Base-by-base conservation (phyloP, 2,113 vertebrate genomes). In the Cettia cetti region DNA sequence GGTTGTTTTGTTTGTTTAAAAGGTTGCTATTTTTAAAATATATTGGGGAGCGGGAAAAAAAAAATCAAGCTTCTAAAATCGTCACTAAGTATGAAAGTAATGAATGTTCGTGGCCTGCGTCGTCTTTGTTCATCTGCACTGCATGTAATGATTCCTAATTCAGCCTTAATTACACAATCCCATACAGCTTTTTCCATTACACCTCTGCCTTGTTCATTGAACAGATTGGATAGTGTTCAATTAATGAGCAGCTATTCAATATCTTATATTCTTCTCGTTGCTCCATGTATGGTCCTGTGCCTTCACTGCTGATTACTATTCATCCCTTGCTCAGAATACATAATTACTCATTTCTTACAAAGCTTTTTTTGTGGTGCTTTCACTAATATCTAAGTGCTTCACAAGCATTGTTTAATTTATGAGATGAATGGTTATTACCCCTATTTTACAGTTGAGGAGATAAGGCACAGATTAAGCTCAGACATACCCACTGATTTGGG, bases 181-280 rank as follows among this genome's bases (percentile, higher is more conserved):
- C 75, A 74, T 79, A 89, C 69, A 82, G 40, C 39, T 69, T 91
- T 71, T 94, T 92, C 87, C 15, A 59, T 84, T 83, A 91, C 74
- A 94, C 57, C 81, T 89, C 61, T 95, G 77, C 84, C 70, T 92
- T 82, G 57, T 83, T 95, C 80, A 80, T 89, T 94, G 92, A 94
- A 78, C 68, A 89, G 82, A 83, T 75, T 93, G 92, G 94, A 69
- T 87, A 89, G 91, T n/a, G 8, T 80, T 93, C 79, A 77, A 54
- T 87, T 96, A 94, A 86, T 60, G 87, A 95, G 60, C 54, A 93
- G 63, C 95, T 95, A 86, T 91, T 96, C 90, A 88, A 20, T 91
- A 63, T 47, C 90, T 88, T 80, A 66, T 80, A 76, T 95, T 92
- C 83, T 92, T 87, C 82, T 90, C 17, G 1, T 93, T 94, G 82